These are phyloP conservation scores for Procapra przewalskii DNA, from an alignment of 2,113 vertebrate species.

Conservation along the genomic window DNA sequence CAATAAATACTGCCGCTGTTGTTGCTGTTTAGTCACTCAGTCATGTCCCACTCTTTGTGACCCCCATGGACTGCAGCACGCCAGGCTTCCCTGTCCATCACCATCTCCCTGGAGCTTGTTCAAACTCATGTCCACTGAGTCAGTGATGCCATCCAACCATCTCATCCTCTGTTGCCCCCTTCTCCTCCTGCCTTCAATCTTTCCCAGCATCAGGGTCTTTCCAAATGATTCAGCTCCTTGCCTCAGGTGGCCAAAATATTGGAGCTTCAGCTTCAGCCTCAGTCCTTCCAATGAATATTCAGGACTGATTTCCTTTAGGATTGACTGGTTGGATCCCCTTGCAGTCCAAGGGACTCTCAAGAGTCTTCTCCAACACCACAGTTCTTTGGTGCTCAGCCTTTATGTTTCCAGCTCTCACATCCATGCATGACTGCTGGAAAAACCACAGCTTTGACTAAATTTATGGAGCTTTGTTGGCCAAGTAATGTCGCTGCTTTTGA, in stretches of 20 bases:
- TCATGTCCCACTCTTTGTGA: background rate
- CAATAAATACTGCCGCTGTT: background rate
- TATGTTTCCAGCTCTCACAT: background rate
- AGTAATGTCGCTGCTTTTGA: background rate
- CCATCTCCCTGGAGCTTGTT: background rate
- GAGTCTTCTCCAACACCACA: background rate
- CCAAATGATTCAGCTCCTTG: background rate
- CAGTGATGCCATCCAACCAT: background rate
- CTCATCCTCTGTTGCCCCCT: background rate
- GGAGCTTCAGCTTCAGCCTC: background rate
- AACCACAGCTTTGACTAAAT: background rate
- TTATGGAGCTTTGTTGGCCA: background rate
- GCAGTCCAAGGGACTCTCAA: background rate
- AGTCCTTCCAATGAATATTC: background rate
- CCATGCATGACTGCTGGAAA: background rate
- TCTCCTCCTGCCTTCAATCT: background rate
- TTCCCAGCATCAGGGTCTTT: background rate
- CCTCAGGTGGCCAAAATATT: background rate
- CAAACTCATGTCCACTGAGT: background rate
- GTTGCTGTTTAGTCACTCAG: background rate
- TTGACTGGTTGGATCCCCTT: background rate
- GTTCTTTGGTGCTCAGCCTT: background rate
- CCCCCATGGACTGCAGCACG: background rate
- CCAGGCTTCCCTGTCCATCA: background rate
- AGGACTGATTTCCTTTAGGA: background rate